Base-by-base conservation (phyloP, 2,113 vertebrate species). In the Polyodon spathula region DNA sequence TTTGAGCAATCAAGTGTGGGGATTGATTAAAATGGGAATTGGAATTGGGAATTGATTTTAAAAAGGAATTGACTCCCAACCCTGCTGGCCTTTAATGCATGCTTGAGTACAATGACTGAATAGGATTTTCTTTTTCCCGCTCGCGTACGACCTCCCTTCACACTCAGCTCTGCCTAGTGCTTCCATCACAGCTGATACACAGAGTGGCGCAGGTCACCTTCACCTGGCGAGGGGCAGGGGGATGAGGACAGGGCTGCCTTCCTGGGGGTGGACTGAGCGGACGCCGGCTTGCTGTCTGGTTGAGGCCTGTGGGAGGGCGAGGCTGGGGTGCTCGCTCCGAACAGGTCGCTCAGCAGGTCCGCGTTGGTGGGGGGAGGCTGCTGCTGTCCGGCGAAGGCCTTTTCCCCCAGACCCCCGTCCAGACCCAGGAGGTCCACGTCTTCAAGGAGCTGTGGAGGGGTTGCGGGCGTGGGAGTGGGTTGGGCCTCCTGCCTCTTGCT, bases 361-460 rank as follows among this genome's bases (percentile, higher is more conserved):
- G 94, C 90, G 67, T 90, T 88, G 64, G 84, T 79, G 14, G 86
- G 84, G 11, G 85, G 87, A 58, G 88, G 85, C 5, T 79, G 65
- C 0, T 89, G n/a, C n/a, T n/a, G n/a, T n/a, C n/a, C 76, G 1
- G 88, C 62, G 67, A 86, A 75, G 12, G 76, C 81, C 60, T 74
- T 77, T 69, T 77, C 84, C 69, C 81, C 77, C 0, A 75, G 70
- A 9, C 82, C 87, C 9, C 89, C 90, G 12, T 88, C 92, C 6
- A 98, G 80, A 54, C 92, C 94, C 59, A 98, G 85, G 52, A 98
- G 91, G 72, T 98, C 95, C 64, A 92, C 92, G 0, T 97, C 94
- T 43, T 92, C 91, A 0, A 86, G 56, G 0, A 85, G 83, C 1
- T 81, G 79, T 0, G 78, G 74, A 1, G 65, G 73, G 0, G 74